Conservation (phyloP, 2,888 invertebrate species). For the Silvanus unidentatus region DNA sequence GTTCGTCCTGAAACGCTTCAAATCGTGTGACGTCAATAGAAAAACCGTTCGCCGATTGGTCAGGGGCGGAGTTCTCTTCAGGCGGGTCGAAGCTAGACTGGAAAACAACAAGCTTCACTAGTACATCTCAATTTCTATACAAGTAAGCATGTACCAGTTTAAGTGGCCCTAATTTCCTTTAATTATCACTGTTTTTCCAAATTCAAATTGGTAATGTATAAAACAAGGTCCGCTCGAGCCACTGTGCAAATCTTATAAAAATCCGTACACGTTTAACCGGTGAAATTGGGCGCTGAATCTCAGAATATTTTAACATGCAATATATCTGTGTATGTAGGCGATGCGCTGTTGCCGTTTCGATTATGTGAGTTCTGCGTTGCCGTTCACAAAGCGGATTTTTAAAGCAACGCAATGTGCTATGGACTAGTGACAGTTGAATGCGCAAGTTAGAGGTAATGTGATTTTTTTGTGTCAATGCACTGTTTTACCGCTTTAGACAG, state of each 20-base stretch:
- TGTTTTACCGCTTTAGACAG: constrained; percentile 13
- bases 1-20: constrained; percentile 25
- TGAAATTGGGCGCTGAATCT: constrained; percentile 29
- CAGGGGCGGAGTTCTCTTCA: constrained; percentile 36
- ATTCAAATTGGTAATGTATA: constrained; percentile 26
- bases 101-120: constrained; percentile 32
- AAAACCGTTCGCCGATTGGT: constrained; percentile 32
- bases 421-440: constrained; percentile 38
- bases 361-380: constrained; percentile 24
- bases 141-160: constrained; percentile 30
- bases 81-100: constrained; percentile 38
- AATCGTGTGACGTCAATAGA: constrained; percentile 37
- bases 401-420: constrained; percentile 30
- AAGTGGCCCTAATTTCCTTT: constrained; percentile 26
- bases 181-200: constrained; percentile 21
- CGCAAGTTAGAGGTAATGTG: constrained; percentile 39
- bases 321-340: constrained; percentile 41
- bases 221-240: constrained; percentile 11
- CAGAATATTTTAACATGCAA: constrained; percentile 39
- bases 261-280: constrained; percentile 25
- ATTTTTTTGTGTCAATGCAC: constrained; percentile 37
- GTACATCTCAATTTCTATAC: constrained; percentile 31
- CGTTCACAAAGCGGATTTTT: constrained; percentile 25
- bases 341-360: constrained; percentile 36
- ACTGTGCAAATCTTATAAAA: constrained; percentile 31